Evolutionary conservation across 1,140 invertebrate genomes (phyloP).

Genomic region (Periplaneta americana): DNA sequence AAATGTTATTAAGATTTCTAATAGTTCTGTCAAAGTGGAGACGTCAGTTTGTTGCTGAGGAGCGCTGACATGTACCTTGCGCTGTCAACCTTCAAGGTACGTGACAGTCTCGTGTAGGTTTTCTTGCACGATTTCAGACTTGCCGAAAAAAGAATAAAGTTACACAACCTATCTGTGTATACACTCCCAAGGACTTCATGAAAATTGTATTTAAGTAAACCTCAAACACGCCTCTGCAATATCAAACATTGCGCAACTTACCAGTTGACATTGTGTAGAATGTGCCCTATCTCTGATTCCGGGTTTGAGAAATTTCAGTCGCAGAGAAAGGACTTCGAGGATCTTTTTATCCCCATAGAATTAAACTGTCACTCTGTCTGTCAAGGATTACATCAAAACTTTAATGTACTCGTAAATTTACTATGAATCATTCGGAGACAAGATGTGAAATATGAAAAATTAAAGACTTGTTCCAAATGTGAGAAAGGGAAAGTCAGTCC

Average conservation of each 20-base stretch:
- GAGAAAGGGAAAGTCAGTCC: no score
- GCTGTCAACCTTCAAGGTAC: neutral
- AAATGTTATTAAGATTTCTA: neutral
- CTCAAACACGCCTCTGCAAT: neutral
- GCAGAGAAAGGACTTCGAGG: no score
- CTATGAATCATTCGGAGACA: no score
- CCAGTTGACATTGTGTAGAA: no score
- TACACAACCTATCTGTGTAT: neutral
- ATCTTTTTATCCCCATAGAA: no score
- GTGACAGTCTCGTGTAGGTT: neutral
- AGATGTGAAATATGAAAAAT: no score
- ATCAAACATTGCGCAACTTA: neutral
- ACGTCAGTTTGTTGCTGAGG: neutral
- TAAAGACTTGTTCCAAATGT: no score
- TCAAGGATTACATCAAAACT: no score
- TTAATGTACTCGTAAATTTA: no score
- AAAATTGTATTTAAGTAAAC: neutral
- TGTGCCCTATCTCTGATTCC: no score
- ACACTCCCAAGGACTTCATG: neutral
- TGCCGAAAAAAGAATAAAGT: neutral
- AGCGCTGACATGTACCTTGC: neutral
- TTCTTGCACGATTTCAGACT: neutral
- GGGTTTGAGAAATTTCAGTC: no score
- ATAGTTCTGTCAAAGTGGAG: neutral
- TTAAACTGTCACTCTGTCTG: no score